Conservation (phyloP, 2,797 vertebrate species). For the Acanthurus lineatus region DNA sequence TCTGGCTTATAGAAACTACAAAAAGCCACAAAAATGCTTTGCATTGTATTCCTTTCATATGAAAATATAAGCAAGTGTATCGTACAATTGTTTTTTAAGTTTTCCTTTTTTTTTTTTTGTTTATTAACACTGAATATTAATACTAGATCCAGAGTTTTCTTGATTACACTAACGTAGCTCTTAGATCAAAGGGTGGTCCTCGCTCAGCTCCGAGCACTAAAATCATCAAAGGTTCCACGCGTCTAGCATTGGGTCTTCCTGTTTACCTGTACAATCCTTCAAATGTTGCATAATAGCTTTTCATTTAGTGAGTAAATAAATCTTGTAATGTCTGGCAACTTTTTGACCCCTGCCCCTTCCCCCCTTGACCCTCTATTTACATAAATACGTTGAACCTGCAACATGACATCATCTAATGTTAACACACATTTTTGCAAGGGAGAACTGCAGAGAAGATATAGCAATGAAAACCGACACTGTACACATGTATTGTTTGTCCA, state of each 20-base stretch:
- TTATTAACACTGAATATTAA: slow-evolving; percentile 97
- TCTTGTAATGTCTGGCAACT: slow-evolving; percentile 92
- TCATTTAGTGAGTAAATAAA: slow-evolving; percentile 93
- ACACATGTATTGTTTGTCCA: slow-evolving; percentile 94
- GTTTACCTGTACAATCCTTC: slow-evolving; percentile 96
- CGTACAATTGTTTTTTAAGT: slow-evolving; percentile 91
- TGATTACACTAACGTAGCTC: slow-evolving; percentile 90
- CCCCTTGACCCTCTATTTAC: slow-evolving; percentile 94
- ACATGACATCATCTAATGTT: slow-evolving; percentile 99
- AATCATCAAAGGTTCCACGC: slow-evolving; percentile 79
- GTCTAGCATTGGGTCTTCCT: slow-evolving; percentile 88
- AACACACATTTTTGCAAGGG: slow-evolving; percentile 99
- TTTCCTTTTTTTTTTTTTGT: slow-evolving; percentile 75
- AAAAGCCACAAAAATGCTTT: slow-evolving; percentile 99
- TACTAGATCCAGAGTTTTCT: slow-evolving; percentile 93
- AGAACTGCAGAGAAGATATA: slow-evolving; percentile 98
- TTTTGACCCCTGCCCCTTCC: slow-evolving; percentile 76
- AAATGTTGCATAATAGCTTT: slow-evolving; percentile 99
- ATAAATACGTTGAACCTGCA: slow-evolving; percentile 99
- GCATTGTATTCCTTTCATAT: slow-evolving; percentile 99
- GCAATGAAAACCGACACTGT: slow-evolving; percentile 96
- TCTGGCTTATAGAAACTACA: slow-evolving; percentile 99
- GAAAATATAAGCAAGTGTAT: slow-evolving; percentile 99
- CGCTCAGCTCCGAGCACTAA: slow-evolving; percentile 81
- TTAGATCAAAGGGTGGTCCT: slow-evolving; percentile 90